Evolutionary conservation across 2,888 invertebrate genomes (phyloP), one percentile per base, ranked within the genome.

Genomic region (Andricus curvator): DNA sequence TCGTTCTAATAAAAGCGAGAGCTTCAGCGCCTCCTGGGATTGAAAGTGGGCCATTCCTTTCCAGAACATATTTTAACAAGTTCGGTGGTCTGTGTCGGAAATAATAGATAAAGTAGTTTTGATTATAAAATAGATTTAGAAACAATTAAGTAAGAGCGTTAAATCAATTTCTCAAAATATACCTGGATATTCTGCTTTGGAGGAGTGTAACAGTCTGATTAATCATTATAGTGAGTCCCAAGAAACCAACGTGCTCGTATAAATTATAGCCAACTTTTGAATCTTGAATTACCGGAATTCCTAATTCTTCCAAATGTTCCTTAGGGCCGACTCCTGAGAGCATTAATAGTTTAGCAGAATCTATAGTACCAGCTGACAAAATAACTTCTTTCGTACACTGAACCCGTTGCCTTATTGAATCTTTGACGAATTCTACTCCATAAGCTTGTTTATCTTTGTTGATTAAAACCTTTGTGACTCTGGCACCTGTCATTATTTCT

Each of bases 271-370:
- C 96, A 0, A 96, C 96, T 84, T 94, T 94, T 15, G 95, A 93
- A 88, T 96, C 94, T 84, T 94, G 92, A 65, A 96, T 91, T 0
- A 95, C 94, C 0, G 94, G 93, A 82, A 96, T 96, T 25, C 93
- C 94, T 2, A 95, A 88, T 4, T 94, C 92, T 82, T 94, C 88
- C 77, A 96, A 90, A 84, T 96, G 95, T 5, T 94, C 91, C 86
- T 91, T 93, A 1, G 96, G 96, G 0, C 96, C 96, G 17, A 96
- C 91, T 1, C 96, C 96, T 0, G 95, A 95, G 2, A 96, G 91
- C 95, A 95, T 95, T 25, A 96, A 87, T 17, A 98, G 90, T 91
- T 98, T 97, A 0, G 97, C 96, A 0, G 97, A 95, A 91, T 96
- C 96, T 84, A 98, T 95, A 0, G 97, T 95, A 0, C 97, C 97